phyloP scores from a whole-genome alignment of 2,113 vertebrate genomes.

The Zingel zingel region DNA sequence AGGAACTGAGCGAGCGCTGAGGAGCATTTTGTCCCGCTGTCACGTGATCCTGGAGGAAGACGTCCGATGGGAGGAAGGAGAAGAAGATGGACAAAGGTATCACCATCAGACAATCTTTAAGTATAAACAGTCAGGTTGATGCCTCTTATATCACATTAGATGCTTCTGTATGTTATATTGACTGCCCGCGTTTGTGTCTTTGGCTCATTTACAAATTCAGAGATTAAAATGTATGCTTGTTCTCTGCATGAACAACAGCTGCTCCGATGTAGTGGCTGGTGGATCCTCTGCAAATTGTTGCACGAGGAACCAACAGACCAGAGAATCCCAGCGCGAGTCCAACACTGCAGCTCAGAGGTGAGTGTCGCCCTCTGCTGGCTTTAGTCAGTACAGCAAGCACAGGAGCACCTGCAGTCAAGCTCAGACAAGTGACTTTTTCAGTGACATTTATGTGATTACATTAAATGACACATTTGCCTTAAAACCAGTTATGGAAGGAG shows the following conservation, averaged over 20 bases:
- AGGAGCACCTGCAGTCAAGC: background rate
- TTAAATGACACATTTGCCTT: too few relatives aligned
- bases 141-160: background rate
- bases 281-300: constrained; percentile 40
- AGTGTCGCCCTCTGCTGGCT: constrained; percentile 55
- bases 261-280: constrained; percentile 26
- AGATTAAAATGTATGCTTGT: background rate
- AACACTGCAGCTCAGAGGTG: constrained; percentile 63
- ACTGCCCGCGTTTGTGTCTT: background rate
- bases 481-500: too few relatives aligned
- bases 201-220: background rate
- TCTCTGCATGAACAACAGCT: constrained; percentile 15
- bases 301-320: constrained; percentile 29
- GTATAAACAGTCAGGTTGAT: background rate
- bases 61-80: constrained; percentile 69
- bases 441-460: background rate
- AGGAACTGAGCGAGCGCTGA: constrained; percentile 76
- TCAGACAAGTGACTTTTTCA: background rate
- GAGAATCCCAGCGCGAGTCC: constrained; percentile 36
- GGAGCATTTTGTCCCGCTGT: constrained; percentile 76
- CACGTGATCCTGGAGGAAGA: constrained; percentile 80
- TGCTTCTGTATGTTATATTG: background rate
- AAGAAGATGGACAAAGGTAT: constrained; percentile 55
- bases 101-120: background rate
- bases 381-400: background rate